Conservation (phyloP, 1,140 invertebrate species). For the Brachystomella parvula region DNA sequence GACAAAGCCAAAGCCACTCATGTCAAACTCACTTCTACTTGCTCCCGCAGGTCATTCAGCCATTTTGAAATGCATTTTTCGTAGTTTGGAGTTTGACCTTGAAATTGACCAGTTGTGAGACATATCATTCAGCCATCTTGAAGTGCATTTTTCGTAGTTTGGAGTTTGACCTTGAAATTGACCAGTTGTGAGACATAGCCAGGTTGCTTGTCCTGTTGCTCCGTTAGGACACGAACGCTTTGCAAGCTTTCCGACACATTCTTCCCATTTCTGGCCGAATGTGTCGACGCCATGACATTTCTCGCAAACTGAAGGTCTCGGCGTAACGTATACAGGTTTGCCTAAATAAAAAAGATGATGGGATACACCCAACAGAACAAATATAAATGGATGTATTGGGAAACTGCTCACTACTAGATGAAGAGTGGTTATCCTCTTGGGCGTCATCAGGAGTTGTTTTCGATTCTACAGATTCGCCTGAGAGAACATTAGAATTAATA, state of each 20-base stretch:
- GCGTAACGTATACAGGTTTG: too few relatives aligned
- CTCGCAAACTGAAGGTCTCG: too few relatives aligned
- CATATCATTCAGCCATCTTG: neutral
- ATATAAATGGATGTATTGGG: too few relatives aligned
- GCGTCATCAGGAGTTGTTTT: too few relatives aligned
- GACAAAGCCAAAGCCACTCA: neutral
- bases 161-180: neutral
- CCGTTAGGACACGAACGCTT: neutral
- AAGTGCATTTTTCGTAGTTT: neutral
- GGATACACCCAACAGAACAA: too few relatives aligned
- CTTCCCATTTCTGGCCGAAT: neutral
- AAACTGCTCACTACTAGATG: too few relatives aligned
- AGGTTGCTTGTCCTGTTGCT: neutral
- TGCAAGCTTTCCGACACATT: neutral
- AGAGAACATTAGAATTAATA: too few relatives aligned
- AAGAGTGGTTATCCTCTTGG: too few relatives aligned
- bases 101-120: neutral
- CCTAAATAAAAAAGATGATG: too few relatives aligned
- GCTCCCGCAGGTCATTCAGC: neutral
- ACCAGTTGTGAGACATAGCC: neutral
- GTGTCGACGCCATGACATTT: neutral
- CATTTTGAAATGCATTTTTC: neutral
- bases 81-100: neutral
- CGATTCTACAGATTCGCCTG: too few relatives aligned
- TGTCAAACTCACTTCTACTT: neutral